These are phyloP conservation scores for Tholera decimalis DNA, from an alignment of 2,888 invertebrate species.

Conservation along the genomic window DNA sequence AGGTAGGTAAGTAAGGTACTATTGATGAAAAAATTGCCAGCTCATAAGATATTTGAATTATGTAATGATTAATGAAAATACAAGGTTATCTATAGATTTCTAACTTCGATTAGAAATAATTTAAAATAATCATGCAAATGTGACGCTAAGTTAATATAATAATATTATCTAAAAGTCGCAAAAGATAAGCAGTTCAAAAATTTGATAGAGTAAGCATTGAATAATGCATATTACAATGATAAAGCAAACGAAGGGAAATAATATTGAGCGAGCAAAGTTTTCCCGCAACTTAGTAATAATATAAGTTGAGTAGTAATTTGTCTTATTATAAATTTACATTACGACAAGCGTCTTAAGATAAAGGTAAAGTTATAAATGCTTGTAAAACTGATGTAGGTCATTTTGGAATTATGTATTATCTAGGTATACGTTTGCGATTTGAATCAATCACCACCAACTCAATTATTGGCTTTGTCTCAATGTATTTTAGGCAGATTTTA, in stretches of 20 bases:
- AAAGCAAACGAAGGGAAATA: conserved; percentile 1
- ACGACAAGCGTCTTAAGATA: neutral
- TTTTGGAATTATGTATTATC: too few species aligned
- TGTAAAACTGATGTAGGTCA: neutral
- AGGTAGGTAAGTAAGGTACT: too few species aligned
- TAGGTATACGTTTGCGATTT: too few species aligned
- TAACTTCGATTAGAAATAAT: neutral
- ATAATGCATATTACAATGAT: conserved; percentile 11
- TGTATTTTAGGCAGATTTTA: too few species aligned
- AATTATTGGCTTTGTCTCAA: too few species aligned
- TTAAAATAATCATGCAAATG: neutral
- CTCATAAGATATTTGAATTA: too few species aligned
- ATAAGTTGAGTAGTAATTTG: neutral
- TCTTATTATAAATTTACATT: too few species aligned
- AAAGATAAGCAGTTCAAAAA: neutral
- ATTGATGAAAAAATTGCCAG: too few species aligned
- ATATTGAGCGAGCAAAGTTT: neutral
- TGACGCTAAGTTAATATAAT: neutral
- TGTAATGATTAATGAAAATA: neutral
- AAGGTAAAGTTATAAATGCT: neutral
- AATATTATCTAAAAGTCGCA: neutral
- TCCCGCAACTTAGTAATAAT: conserved; percentile 2
- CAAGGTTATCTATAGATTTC: neutral
- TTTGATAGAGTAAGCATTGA: conserved; percentile 1
- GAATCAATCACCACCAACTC: too few species aligned